Base-by-base conservation (phyloP, 1,140 invertebrate species). In the Conus betulinus region DNA sequence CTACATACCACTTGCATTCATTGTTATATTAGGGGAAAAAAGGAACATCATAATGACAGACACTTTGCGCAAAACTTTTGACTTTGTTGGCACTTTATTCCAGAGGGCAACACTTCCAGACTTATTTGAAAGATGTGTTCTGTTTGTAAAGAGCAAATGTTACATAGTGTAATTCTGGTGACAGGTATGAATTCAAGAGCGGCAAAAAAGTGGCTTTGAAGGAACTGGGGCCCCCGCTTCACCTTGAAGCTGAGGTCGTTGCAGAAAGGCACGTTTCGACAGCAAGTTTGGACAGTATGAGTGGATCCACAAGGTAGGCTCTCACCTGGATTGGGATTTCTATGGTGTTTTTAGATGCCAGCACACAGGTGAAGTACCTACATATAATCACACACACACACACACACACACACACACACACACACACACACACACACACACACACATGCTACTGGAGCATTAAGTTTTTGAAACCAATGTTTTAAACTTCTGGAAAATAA, bases 211-310 rank as follows among this genome's bases (percentile, higher is more conserved):
- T 97, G 1, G 98, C 97, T 90, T 96, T 99, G n/a, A 96, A 98
- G 88, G 99, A 99, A 95, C 95, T 99, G 3, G 99, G 99, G 0
- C 39, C 99, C 99, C 17, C 96, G 98, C 91, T 99, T 99, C 94
- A 99, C 99, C 0, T 95, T 99, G 10, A 98, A 98, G 95, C 95
- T 99, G 71, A 96, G 97, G 90, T 99, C 98, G 20, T 95, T 99
- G 71, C 99, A 99, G 93, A 97, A 98, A 94, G 99, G 99, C 86
- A 98, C 98, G 1, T 99, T 99, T 99, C 96, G 98, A 99, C 95
- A 98, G 98, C 60, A 99, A 99, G 96, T 97, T 97, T 93, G 99
- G 99, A 3, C 98, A 99, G 95, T 99, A 98, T 94, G 98, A 99
- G 95, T 99, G 99, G 98, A 97, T 98, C 89, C 98, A 99, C 89